Percentiles rank a stretch among this genome's conserved stretches.
These are phyloP conservation scores for Linepithema humile DNA, from an alignment of 1,140 invertebrate species.

Conservation along the genomic window DNA sequence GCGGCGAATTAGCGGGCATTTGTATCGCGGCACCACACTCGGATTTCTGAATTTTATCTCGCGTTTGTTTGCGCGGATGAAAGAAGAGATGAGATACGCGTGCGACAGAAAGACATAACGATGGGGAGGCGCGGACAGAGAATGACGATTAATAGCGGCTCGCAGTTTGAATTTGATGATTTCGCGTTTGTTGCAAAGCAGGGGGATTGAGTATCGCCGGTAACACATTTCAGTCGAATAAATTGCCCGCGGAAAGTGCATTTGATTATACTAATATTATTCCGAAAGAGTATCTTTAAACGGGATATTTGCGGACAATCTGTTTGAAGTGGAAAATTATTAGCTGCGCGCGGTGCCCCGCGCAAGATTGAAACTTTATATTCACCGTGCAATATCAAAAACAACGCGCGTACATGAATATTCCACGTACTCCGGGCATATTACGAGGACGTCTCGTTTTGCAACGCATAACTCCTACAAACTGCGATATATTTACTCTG, in stretches of 20 bases:
- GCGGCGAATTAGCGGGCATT: slow-evolving; percentile 32
- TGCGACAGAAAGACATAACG: not conserved
- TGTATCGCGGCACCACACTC: slow-evolving; percentile 20
- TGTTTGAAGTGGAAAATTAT: slow-evolving; percentile 23
- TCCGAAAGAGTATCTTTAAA: slow-evolving; percentile 35
- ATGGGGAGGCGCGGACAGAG: not conserved
- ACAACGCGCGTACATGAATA: slow-evolving; percentile 17
- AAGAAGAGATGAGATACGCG: not conserved
- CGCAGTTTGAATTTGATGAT: slow-evolving; percentile 38
- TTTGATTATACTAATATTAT: slow-evolving; percentile 49
- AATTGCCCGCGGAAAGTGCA: slow-evolving; percentile 17
- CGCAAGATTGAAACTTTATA: slow-evolving; percentile 40
- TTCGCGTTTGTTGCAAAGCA: slow-evolving; percentile 42
- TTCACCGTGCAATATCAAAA: slow-evolving; percentile 27
- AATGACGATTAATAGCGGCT: slow-evolving; percentile 8
- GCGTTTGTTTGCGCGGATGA: not conserved
- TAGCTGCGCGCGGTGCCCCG: not conserved
- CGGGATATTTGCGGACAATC: not conserved
- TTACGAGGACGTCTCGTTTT: not conserved
- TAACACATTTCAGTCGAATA: slow-evolving; percentile 41
- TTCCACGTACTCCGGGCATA: not conserved
- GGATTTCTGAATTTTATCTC: slow-evolving; percentile 26
- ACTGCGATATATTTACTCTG: not conserved
- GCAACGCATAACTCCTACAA: not conserved
- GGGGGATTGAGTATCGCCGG: slow-evolving; percentile 7